Base-by-base conservation (phyloP, 2,797 vertebrate species). In the Pseudomugil gertrudae region DNA sequence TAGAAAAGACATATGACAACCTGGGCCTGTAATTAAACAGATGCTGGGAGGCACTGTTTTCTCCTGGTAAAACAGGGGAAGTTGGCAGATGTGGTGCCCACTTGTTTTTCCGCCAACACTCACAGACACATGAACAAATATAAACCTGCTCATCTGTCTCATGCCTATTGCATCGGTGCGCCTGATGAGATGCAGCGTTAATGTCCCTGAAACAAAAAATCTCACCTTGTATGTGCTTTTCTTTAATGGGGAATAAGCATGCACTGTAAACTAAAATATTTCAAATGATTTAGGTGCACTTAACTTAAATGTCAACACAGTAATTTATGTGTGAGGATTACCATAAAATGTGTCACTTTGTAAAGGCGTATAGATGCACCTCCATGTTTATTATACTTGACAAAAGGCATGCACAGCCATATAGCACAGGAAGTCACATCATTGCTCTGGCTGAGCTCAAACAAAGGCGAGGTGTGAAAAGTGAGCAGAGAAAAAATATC, bases 71-170 rank as follows among this genome's bases (percentile, higher is more conserved):
- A n/a, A 73, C 11, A 82, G 51, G 33, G 61, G 73, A 83, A 81
- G 72, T 57, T 62, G 10, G 67, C 24, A 67, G 61, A 61, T 19
- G 74, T 45, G 61, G 67, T 70, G 66, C 76, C 80, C 84, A 87
- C 81, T 77, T 80, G 71, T 47, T 54, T 75, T 87, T 89, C 81
- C 60, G 27, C 38, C 70, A 9, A 23, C 55, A 60, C 59, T 57
- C 57, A 45, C 47, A 36, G 40, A 38, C 58, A 60, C 29, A 52
- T 35, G 33, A 43, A 43, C 50, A 59, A 13, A 40, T 40, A 43
- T 9, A 66, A 35, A 66, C 51, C 43, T 57, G 50, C 32, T 52
- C 23, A 29, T 54, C 29, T 55, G 24, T 59, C 65, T 84, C 57
- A 63, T 43, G 23, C 14, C 58, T 58, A 54, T 66, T 76, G 77